Evolutionary conservation across 2,113 vertebrate species (phyloP).

Genomic region (Syrrhaptes paradoxus): DNA sequence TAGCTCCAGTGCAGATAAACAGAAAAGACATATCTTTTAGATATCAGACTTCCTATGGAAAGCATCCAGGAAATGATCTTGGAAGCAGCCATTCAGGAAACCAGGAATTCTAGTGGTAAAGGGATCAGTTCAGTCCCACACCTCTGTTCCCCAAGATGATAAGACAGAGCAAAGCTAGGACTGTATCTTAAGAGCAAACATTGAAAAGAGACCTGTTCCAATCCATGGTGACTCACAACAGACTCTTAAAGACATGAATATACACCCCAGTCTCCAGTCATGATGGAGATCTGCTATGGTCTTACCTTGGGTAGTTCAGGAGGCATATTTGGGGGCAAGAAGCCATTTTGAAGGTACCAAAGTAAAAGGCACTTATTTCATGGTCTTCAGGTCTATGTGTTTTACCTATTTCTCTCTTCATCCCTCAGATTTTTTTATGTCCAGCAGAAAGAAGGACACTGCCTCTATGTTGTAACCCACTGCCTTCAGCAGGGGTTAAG

Average conservation of each 20-base stretch:
- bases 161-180: not conserved
- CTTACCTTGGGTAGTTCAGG: not conserved
- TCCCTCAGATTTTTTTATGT: not conserved
- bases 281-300: not conserved
- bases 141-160: not conserved
- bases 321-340: not conserved
- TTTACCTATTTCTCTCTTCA: not conserved
- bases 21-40: not conserved
- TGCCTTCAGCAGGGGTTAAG: not conserved
- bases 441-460: not conserved
- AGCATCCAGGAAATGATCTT: not conserved
- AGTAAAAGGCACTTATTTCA: not conserved
- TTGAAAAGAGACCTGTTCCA: not conserved
- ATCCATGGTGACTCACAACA: not conserved
- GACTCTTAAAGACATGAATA: not conserved
- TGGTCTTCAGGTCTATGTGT: not conserved
- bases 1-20: not conserved
- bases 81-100: not conserved
- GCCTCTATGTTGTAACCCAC: not conserved
- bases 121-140: not conserved
- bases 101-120: not conserved
- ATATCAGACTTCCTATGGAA: not conserved
- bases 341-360: not conserved
- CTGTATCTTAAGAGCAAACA: not conserved
- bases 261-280: not conserved